These are phyloP conservation scores for Hyphantria cunea DNA, from an alignment of 1,140 invertebrate genomes.

Conservation along the genomic window DNA sequence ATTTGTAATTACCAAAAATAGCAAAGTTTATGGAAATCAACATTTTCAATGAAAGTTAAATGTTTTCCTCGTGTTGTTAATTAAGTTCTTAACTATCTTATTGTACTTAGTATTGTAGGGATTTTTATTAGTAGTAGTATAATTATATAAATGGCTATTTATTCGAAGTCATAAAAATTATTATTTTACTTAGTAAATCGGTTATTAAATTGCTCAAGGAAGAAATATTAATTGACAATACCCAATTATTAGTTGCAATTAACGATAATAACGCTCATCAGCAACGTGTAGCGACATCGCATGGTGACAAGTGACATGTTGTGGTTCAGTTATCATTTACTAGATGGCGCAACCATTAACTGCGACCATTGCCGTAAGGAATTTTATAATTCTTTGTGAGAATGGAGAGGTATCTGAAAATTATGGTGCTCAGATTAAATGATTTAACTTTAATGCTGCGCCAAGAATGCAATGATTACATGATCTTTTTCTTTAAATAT, in stretches of 20 bases:
- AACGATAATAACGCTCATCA: slow-evolving; percentile 5
- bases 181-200: too few relatives aligned
- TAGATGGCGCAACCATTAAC: slow-evolving; percentile 62
- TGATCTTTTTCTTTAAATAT: slow-evolving; percentile 20
- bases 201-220: too few relatives aligned
- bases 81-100: too few relatives aligned
- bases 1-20: too few relatives aligned
- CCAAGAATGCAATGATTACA: slow-evolving; percentile 20
- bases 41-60: too few relatives aligned
- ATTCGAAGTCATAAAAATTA: background rate
- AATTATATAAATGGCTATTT: background rate
- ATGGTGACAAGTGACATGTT: slow-evolving; percentile 65
- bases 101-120: too few relatives aligned
- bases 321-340: slow-evolving; percentile 42
- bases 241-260: background rate
- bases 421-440: slow-evolving; percentile 20
- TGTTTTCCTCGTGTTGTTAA: too few relatives aligned
- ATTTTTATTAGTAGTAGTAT: background rate
- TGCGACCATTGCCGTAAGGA: slow-evolving; percentile 13
- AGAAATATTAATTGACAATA: too few relatives aligned
- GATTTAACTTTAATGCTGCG: slow-evolving; percentile 23
- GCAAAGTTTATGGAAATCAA: too few relatives aligned
- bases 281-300: slow-evolving; percentile 70
- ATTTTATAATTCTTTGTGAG: slow-evolving; percentile 29
- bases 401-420: slow-evolving; percentile 22